Evolutionary conservation across 2,797 vertebrate species (phyloP).

Genomic region (Remorina albescens): DNA sequence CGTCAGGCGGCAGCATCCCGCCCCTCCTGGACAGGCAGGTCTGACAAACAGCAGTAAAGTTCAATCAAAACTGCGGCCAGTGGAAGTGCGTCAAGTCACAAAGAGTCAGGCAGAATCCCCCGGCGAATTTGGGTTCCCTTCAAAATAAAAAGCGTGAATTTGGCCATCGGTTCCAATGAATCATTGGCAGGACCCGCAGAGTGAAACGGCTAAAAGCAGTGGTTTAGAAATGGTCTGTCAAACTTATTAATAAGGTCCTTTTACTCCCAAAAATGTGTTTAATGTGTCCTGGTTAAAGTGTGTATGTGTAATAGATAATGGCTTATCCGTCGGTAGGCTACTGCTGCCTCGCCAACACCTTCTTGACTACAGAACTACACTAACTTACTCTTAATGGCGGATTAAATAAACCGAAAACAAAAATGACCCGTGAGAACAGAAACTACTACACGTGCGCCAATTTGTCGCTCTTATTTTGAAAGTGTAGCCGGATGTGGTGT

Average conservation of each 20-base stretch:
- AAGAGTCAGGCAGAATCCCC: not conserved
- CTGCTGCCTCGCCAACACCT: too few relatives aligned
- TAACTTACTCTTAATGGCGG: too few relatives aligned
- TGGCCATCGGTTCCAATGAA: not conserved
- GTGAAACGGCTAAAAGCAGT: not conserved
- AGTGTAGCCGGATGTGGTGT: constrained; percentile 19
- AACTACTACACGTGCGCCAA: too few relatives aligned
- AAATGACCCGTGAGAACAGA: too few relatives aligned
- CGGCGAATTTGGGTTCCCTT: not conserved
- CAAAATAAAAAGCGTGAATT: constrained; percentile 36
- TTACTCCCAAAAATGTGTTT: too few relatives aligned
- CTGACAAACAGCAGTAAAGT: constrained; percentile 19
- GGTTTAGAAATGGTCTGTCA: not conserved
- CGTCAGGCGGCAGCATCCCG: constrained; percentile 44
- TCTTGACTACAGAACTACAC: too few relatives aligned
- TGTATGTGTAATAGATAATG: too few relatives aligned
- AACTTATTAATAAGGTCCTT: too few relatives aligned
- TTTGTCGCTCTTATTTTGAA: constrained; percentile 59
- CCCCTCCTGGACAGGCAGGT: constrained; percentile 20
- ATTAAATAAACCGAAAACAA: too few relatives aligned
- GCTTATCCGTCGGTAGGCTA: too few relatives aligned
- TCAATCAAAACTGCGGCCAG: not conserved
- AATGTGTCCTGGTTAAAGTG: too few relatives aligned
- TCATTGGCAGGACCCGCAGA: not conserved
- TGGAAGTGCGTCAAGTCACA: constrained; percentile 16